Conservation (phyloP, 2,113 vertebrate species). For the Festucalex cinctus region DNA sequence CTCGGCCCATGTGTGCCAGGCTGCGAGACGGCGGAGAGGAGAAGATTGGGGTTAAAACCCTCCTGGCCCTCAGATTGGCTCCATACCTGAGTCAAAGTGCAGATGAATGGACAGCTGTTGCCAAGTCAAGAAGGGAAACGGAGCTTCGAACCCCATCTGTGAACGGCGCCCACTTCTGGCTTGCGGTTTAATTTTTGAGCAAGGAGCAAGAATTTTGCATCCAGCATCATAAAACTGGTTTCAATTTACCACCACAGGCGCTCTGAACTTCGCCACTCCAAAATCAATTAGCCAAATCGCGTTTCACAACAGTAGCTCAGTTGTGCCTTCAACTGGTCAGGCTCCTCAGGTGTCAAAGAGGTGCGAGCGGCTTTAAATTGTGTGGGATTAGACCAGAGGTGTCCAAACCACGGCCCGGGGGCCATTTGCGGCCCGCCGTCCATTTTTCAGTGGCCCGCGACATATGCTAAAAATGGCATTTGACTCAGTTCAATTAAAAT, state of each 20-base stretch:
- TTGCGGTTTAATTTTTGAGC: slow-evolving; percentile 52
- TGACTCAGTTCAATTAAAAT: too few relatives aligned
- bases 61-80: slow-evolving; percentile 74
- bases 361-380: slow-evolving; percentile 44
- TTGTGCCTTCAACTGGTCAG: slow-evolving; percentile 56
- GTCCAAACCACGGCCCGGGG: too few relatives aligned
- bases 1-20: slow-evolving; percentile 64
- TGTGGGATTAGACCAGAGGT: slow-evolving; percentile 70
- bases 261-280: slow-evolving; percentile 68
- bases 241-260: slow-evolving; percentile 45
- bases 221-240: slow-evolving; percentile 23
- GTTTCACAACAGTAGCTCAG: slow-evolving; percentile 71
- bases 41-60: slow-evolving; percentile 80
- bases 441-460: too few relatives aligned
- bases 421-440: too few relatives aligned
- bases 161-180: slow-evolving; percentile 25
- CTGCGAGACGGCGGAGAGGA: slow-evolving; percentile 64
- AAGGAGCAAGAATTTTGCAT: slow-evolving; percentile 24
- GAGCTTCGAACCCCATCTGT: slow-evolving; percentile 47
- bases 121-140: slow-evolving; percentile 31
- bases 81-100: slow-evolving; percentile 66
- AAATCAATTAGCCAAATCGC: slow-evolving; percentile 78
- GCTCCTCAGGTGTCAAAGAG: slow-evolving; percentile 67
- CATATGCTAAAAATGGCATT: too few relatives aligned
- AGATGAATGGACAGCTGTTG: slow-evolving; percentile 52